Percentiles rank a stretch among this genome's conserved stretches.
Evolutionary conservation across 2,888 invertebrate species (phyloP).

Genomic region (Cryptus armator): DNA sequence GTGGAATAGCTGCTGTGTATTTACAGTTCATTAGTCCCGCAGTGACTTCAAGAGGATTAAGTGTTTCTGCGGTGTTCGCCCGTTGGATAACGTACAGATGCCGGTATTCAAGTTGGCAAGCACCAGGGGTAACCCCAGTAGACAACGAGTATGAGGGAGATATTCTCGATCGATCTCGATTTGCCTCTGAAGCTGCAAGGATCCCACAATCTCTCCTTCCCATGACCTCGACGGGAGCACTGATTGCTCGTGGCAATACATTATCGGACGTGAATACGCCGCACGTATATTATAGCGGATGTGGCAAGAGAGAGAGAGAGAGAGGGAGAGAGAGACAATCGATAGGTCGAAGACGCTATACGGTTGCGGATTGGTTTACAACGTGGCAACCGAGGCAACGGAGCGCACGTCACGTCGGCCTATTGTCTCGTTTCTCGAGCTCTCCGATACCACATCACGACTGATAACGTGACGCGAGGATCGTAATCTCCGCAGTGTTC

Average conservation of each 20-base stretch:
- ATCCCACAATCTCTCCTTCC: slow-evolving; percentile 46
- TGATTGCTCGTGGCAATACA: slow-evolving; percentile 69
- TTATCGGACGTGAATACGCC: slow-evolving; percentile 68
- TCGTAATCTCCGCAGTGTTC: slow-evolving; percentile 68
- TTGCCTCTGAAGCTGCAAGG: slow-evolving; percentile 27
- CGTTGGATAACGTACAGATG: slow-evolving; percentile 11
- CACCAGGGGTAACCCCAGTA: background rate
- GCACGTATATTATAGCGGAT: slow-evolving; percentile 58
- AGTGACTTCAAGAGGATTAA: slow-evolving; percentile 26
- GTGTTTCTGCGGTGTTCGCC: slow-evolving; percentile 2
- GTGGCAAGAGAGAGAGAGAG: slow-evolving; percentile 42
- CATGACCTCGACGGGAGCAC: slow-evolving; percentile 55
- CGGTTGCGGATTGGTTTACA: slow-evolving; percentile 40
- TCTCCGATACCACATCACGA: slow-evolving; percentile 53
- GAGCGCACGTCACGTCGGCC: slow-evolving; percentile 57
- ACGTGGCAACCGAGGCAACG: background rate
- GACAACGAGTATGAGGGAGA: slow-evolving; percentile 1
- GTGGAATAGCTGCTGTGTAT: background rate
- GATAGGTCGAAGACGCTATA: slow-evolving; percentile 40
- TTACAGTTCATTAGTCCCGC: background rate
- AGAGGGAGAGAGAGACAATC: slow-evolving; percentile 20
- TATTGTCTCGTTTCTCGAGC: slow-evolving; percentile 65
- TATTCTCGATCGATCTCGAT: slow-evolving; percentile 24
- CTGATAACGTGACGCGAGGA: slow-evolving; percentile 69
- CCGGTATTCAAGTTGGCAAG: slow-evolving; percentile 17